Conservation (phyloP, 2,797 vertebrate genomes). For the Micrastur ruficollis region DNA sequence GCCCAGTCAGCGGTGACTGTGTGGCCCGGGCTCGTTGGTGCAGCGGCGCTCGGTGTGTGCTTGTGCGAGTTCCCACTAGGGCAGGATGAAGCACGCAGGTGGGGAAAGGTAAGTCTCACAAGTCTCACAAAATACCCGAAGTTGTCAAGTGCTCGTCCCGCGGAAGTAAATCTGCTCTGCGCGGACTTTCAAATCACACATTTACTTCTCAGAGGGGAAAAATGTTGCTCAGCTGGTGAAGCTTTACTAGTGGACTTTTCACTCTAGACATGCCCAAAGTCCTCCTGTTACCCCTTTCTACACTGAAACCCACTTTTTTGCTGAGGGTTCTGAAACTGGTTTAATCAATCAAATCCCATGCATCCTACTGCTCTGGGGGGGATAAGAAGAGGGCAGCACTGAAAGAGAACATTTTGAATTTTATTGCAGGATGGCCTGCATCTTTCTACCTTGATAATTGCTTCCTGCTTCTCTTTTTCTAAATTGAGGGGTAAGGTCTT, state of each 20-base stretch:
- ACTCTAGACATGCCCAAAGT: not conserved
- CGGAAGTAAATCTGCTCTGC: rapidly evolving
- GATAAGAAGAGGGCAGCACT: not conserved
- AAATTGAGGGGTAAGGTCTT: not conserved
- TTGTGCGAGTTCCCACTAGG: not conserved
- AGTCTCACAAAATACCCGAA: not conserved
- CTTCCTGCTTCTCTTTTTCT: not conserved
- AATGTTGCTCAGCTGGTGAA: not conserved
- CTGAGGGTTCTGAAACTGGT: not conserved
- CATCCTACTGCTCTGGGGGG: not conserved
- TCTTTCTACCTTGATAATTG: not conserved
- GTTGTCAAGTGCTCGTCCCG: rapidly evolving
- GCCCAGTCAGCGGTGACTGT: not conserved
- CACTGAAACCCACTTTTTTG: not conserved
- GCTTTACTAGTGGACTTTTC: not conserved
- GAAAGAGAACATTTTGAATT: not conserved
- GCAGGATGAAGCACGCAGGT: not conserved
- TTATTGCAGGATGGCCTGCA: not conserved
- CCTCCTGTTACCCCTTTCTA: not conserved
- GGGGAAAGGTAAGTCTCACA: not conserved
- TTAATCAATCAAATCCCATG: not conserved
- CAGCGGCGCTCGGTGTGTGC: not conserved
- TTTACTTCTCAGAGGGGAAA: not conserved
- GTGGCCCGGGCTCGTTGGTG: rapidly evolving
- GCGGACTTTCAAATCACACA: not conserved